phyloP scores from a whole-genome alignment of 1,140 invertebrate genomes.

The Luehdorfia chinensis region DNA sequence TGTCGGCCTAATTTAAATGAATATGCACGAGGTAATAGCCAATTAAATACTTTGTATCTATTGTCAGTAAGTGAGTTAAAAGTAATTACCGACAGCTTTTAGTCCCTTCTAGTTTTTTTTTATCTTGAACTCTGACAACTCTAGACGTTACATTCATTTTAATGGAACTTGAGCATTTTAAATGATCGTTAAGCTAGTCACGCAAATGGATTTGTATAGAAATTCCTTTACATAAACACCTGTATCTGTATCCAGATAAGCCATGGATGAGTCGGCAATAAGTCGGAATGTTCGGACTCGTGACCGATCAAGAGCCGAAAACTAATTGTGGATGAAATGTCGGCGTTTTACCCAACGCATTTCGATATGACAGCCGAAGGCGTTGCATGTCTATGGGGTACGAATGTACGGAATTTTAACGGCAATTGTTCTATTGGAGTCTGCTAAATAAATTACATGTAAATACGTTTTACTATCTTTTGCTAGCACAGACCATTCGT shows the following conservation, averaged over 20 bases:
- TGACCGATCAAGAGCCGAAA: conserved; percentile 45
- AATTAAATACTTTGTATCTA: conserved; percentile 3
- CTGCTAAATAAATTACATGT: no score
- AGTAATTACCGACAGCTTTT: conserved; percentile 3
- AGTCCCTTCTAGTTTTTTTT: neutral
- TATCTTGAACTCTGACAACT: no score
- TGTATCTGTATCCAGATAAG: conserved; percentile 46
- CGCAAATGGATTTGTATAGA: conserved; percentile 42
- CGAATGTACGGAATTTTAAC: no score
- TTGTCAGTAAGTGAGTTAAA: conserved; percentile 2
- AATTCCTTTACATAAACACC: conserved; percentile 45
- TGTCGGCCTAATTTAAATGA: conserved; percentile 34
- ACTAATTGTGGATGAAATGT: conserved; percentile 46
- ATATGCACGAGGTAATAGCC: no score
- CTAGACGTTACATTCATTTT: conserved; percentile 14
- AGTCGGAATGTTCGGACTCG: conserved; percentile 44
- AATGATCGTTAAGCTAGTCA: conserved; percentile 26
- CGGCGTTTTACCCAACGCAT: conserved; percentile 26
- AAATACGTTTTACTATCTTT: no score
- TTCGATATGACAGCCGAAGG: conserved; percentile 14
- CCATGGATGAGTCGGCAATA: conserved; percentile 44
- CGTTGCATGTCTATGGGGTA: no score
- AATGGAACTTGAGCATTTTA: conserved; percentile 27
- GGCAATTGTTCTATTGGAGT: no score
- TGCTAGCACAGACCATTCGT: no score